Percentiles rank a stretch among this genome's conserved stretches.
phyloP scores from a whole-genome alignment of 1,140 invertebrate species.

The Wasmannia auropunctata region DNA sequence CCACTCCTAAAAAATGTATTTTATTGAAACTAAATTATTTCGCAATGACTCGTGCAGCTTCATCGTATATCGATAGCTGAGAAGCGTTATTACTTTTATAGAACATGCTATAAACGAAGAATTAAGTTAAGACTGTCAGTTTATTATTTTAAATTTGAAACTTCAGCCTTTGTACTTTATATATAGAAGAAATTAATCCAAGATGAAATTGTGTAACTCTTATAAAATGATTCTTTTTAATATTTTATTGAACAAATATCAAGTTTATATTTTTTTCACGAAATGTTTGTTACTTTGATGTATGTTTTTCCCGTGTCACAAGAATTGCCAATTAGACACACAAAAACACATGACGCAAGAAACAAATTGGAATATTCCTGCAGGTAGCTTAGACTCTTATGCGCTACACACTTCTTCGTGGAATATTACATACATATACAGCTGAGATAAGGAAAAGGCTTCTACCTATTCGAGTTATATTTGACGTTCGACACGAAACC shows the following conservation, averaged over 20 bases:
- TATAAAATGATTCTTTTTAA: neutral
- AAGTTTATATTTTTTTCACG: neutral
- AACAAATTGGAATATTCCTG: neutral
- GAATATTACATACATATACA: conserved; percentile 7
- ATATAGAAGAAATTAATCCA: neutral
- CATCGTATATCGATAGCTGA: neutral
- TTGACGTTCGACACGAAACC: conserved; percentile 58
- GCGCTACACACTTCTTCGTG: neutral
- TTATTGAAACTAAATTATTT: conserved; percentile 60
- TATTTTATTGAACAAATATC: neutral
- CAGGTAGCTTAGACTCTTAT: neutral
- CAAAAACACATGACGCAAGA: neutral
- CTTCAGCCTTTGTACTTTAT: neutral
- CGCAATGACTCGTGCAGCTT: neutral
- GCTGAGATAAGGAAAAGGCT: conserved; percentile 52
- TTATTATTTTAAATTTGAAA: neutral
- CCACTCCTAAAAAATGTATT: conserved; percentile 43
- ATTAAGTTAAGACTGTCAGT: neutral
- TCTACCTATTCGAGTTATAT: conserved; percentile 58
- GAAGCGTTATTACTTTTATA: neutral
- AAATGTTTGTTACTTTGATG: neutral
- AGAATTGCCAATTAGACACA: neutral
- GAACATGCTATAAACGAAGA: neutral
- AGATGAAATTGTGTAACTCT: neutral
- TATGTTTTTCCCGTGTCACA: neutral